Evolutionary conservation across 2,113 vertebrate genomes (phyloP).

Genomic region (Psephotus haematonotus): DNA sequence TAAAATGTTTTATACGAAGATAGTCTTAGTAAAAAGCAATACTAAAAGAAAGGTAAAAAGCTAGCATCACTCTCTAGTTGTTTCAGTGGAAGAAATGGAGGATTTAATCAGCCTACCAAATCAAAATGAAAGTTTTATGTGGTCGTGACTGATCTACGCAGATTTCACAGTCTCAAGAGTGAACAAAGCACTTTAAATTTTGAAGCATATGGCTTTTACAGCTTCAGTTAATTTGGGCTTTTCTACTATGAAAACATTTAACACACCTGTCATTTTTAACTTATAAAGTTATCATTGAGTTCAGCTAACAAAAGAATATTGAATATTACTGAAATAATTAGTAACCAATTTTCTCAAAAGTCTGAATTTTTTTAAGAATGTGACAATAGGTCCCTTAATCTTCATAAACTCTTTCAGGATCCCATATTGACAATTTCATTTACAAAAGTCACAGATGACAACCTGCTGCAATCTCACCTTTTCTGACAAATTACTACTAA

Average conservation of each 20-base stretch:
- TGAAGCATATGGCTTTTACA: conserved; percentile 41
- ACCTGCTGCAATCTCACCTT: background rate
- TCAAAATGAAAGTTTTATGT: background rate
- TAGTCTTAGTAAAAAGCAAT: fast-evolving
- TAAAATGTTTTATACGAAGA: background rate
- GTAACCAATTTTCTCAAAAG: conserved; percentile 34
- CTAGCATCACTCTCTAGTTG: background rate
- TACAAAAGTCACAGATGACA: background rate
- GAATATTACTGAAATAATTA: conserved; percentile 53
- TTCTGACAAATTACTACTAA: background rate
- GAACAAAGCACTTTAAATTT: background rate
- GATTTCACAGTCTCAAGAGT: background rate
- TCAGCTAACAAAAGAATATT: conserved; percentile 33
- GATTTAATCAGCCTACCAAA: background rate
- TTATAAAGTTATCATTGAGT: conserved; percentile 36
- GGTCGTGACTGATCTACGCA: background rate
- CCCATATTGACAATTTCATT: background rate
- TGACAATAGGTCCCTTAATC: conserved; percentile 23
- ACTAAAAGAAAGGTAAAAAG: background rate
- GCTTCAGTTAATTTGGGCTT: conserved; percentile 15
- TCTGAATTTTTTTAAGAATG: background rate
- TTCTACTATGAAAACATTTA: conserved; percentile 30
- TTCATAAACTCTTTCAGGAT: background rate
- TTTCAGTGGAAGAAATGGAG: background rate
- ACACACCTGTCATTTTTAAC: conserved; percentile 49